phyloP scores from a whole-genome alignment of 2,113 vertebrate species.

The Prochilodus magdalenae region DNA sequence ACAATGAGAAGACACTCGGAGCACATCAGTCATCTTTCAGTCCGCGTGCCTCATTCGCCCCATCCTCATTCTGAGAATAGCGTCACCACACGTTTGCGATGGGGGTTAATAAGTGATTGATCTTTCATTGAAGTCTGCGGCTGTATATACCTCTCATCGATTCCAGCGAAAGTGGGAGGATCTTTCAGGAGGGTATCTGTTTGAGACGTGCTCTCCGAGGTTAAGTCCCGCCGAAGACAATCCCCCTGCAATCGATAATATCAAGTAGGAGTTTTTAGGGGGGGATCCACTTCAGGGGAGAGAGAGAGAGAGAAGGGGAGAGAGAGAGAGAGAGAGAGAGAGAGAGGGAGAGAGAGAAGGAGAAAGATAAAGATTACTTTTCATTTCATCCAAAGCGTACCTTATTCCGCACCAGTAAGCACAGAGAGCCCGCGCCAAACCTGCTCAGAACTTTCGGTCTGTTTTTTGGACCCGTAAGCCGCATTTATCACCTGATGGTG shows the following conservation, averaged over 20 bases:
- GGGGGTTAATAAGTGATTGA: conserved; percentile 51
- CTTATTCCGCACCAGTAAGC: conserved; percentile 22
- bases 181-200: conserved; percentile 53
- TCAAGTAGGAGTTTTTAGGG: conserved; percentile 50
- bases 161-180: conserved; percentile 67
- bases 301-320: conserved; percentile 5
- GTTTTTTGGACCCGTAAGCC: conserved; percentile 12
- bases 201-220: conserved; percentile 48
- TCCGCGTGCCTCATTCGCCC: not conserved
- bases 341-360: not conserved
- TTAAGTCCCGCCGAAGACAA: conserved; percentile 74
- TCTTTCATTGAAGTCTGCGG: conserved; percentile 57
- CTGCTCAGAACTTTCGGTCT: conserved; percentile 17
- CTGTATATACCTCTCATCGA: conserved; percentile 64
- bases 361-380: not conserved
- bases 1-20: not conserved
- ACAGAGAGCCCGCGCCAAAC: conserved; percentile 2
- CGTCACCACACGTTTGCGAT: conserved; percentile 14
- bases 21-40: not conserved
- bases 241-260: conserved; percentile 74
- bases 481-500: conserved; percentile 20
- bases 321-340: not conserved
- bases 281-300: conserved; percentile 53
- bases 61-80: not conserved
- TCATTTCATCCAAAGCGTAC: conserved; percentile 11